Evolutionary conservation across 53 echinoderm and acorn worm species (phyloP), one percentile per base, ranked within the genome.

Genomic region (Crossaster papposus): DNA sequence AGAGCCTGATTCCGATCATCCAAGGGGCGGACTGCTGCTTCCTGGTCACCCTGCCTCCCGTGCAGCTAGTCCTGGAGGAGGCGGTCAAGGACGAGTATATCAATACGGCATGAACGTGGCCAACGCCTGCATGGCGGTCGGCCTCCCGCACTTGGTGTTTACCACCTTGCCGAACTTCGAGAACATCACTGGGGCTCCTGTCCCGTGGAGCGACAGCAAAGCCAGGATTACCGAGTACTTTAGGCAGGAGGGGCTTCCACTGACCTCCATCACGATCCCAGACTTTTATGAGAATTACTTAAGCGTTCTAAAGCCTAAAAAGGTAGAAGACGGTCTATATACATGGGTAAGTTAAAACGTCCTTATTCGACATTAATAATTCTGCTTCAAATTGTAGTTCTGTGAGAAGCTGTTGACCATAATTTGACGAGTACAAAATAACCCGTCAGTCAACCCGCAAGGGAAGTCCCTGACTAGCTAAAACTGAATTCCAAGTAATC

Each of bases 291-390:
- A n/a, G n/a, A n/a, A n/a, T n/a, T n/a, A n/a, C n/a, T n/a, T n/a
- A n/a, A n/a, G n/a, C 53, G 35, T 65, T 28, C 83, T 89, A 30
- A 89, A 83, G 31, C 94, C 90, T 11, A 53, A 74, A 58, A 96
- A 94, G 30, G 78, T 84, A 23, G 71, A 92, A 31, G 90, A 94
- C 38, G 92, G 91, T 37, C 75, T 88, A 10, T 96, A 93, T 88
- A 83, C 64, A 35, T 96, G 63, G 91, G 96, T 96, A 28, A 94
- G 96, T 89, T n/a, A n/a, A n/a, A n/a, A n/a, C n/a, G n/a, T n/a
- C n/a, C n/a, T n/a, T n/a, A n/a, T n/a, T n/a, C n/a, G n/a, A n/a
- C n/a, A n/a, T n/a, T n/a, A n/a, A n/a, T n/a, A n/a, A n/a, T n/a
- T n/a, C n/a, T n/a, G n/a, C n/a, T n/a, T n/a, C n/a, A n/a, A n/a